Evolutionary conservation across 2,113 vertebrate species (phyloP).

Genomic region (Probosciger aterrimus): DNA sequence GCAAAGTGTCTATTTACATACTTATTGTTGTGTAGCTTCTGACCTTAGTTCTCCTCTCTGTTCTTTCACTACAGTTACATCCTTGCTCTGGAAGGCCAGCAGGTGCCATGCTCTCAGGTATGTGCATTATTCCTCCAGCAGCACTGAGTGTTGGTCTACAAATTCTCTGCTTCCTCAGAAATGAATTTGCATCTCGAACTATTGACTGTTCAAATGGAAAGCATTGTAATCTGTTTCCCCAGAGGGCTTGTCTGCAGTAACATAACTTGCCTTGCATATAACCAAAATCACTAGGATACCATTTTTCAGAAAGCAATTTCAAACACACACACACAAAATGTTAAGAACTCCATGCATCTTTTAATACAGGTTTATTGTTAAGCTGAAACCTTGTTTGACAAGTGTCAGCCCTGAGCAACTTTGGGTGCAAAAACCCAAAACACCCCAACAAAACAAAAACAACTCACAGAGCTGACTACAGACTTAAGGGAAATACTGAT

Average conservation of each 20-base stretch:
- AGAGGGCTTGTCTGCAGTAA: neutral
- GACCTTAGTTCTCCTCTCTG: neutral
- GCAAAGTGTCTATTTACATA: neutral
- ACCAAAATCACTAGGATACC: neutral
- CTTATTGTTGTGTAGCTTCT: neutral
- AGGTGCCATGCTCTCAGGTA: neutral
- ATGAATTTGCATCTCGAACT: neutral
- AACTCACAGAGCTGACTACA: neutral
- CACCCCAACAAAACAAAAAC: neutral
- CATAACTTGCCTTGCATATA: neutral
- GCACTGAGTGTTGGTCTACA: accelerated
- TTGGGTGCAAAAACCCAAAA: neutral
- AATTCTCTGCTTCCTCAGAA: neutral
- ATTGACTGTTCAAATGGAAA: neutral
- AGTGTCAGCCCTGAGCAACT: neutral
- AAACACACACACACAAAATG: neutral
- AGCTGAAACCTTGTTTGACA: neutral
- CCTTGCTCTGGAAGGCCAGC: neutral
- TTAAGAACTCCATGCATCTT: neutral
- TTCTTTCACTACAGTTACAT: neutral
- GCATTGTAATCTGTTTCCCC: neutral
- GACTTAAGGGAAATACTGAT: neutral
- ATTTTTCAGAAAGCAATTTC: neutral
- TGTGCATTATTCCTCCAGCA: neutral
- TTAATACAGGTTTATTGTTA: neutral